Conservation (phyloP, 1,140 invertebrate genomes). For the Melitaea cinxia region DNA sequence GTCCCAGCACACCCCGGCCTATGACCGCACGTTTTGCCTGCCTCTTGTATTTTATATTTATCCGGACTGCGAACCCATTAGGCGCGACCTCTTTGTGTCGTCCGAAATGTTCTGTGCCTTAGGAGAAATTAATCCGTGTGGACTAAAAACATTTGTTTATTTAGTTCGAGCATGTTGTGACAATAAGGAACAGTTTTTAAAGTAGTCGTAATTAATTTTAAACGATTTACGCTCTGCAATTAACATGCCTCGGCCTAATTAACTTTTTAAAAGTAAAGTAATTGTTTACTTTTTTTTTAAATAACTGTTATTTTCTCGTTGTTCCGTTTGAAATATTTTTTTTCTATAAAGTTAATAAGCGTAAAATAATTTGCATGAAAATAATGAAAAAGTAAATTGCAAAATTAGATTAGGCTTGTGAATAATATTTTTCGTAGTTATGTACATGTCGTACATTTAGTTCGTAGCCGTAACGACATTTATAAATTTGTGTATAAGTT, state of each 20-base stretch:
- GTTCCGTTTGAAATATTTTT: neutral
- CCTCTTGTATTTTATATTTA: constrained; percentile 69
- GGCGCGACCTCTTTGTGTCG: constrained; percentile 58
- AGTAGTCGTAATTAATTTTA: constrained; percentile 7
- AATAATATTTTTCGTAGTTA: too few relatives aligned
- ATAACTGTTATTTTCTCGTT: constrained; percentile 6
- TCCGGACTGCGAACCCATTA: constrained; percentile 57
- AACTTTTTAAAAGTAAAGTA: constrained; percentile 6
- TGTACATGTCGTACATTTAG: too few relatives aligned
- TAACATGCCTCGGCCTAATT: constrained; percentile 7
- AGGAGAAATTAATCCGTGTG: constrained; percentile 51
- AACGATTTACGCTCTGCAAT: constrained; percentile 5
- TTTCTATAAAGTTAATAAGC: neutral
- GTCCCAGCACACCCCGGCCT: constrained; percentile 56
- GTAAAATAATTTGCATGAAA: neutral
- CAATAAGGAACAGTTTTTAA: neutral
- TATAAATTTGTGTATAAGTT: too few relatives aligned
- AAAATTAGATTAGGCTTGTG: neutral
- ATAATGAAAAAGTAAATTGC: neutral
- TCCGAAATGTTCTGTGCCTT: constrained; percentile 45
- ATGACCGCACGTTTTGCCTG: constrained; percentile 54
- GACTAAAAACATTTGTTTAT: constrained; percentile 31
- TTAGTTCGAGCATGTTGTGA: constrained; percentile 7
- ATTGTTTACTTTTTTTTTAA: constrained; percentile 8
- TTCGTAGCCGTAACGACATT: too few relatives aligned